Evolutionary conservation across 2,113 vertebrate species (phyloP).

Genomic region (Amphiprion ocellaris): DNA sequence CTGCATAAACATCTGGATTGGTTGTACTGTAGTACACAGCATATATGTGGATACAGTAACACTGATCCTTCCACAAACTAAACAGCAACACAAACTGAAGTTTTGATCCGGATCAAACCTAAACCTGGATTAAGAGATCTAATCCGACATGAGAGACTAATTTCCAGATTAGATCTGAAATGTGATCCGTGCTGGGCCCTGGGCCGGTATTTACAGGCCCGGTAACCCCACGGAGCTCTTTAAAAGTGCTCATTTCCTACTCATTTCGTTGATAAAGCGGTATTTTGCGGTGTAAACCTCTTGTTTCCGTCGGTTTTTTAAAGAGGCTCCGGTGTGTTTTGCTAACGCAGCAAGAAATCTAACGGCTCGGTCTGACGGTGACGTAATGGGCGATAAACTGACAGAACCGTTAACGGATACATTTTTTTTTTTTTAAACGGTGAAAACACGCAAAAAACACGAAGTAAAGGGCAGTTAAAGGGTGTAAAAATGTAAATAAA

Average conservation of each 20-base stretch:
- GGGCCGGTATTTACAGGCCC: constrained; percentile 1
- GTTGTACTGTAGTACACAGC: no score
- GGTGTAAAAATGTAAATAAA: neutral
- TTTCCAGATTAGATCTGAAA: no score
- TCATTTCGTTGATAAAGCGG: neutral
- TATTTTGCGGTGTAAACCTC: neutral
- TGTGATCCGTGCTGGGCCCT: no score
- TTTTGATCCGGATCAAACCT: no score
- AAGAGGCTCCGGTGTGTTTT: constrained; percentile 13
- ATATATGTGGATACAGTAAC: no score
- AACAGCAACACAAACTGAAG: no score
- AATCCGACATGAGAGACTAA: no score
- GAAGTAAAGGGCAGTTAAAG: no score
- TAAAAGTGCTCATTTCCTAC: neutral
- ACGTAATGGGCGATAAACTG: constrained; percentile 66
- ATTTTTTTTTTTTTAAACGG: neutral
- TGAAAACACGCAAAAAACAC: neutral
- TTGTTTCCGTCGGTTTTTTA: no score
- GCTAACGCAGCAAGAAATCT: constrained; percentile 71
- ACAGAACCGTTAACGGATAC: constrained; percentile 18
- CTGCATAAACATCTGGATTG: no score
- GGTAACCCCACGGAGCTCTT: neutral
- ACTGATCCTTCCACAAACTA: no score
- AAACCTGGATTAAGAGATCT: no score
- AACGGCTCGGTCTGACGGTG: constrained; percentile 53